phyloP scores from a whole-genome alignment of 2,113 vertebrate genomes.

The Peucedramus taeniatus region DNA sequence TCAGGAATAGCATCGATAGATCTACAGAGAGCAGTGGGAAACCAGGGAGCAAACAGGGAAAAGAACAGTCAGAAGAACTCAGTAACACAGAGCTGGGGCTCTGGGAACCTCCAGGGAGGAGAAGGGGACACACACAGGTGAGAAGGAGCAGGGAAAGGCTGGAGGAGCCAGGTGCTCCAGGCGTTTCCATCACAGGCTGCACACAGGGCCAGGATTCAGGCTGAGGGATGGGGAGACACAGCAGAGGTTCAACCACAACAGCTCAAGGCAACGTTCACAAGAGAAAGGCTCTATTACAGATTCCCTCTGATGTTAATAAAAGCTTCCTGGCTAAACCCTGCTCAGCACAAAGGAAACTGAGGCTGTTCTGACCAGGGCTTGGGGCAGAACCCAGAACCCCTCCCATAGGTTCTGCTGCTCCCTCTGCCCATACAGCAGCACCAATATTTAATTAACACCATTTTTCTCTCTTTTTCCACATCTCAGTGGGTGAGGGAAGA shows the following conservation, averaged over 20 bases:
- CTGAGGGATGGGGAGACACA: not conserved
- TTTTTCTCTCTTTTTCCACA: not conserved
- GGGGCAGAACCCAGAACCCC: not conserved
- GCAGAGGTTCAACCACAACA: not conserved
- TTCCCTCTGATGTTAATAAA: not conserved
- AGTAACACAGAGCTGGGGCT: not conserved
- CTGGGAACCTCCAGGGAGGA: not conserved
- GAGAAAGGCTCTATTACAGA: not conserved
- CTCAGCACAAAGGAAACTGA: not conserved
- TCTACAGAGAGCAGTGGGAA: constrained; percentile 81
- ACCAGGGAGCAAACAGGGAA: constrained; percentile 35
- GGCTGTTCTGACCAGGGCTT: not conserved
- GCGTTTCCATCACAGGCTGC: not conserved
- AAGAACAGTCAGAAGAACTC: constrained; percentile 29
- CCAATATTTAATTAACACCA: not conserved
- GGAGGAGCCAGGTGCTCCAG: fast-evolving
- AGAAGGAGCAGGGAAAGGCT: not conserved
- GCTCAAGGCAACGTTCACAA: not conserved
- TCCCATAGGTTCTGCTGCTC: not conserved
- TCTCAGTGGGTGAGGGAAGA: not conserved
- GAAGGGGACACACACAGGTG: not conserved
- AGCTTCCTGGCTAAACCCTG: not conserved
- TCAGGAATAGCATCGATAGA: constrained; percentile 98
- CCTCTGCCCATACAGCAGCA: not conserved
- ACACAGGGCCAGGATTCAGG: not conserved